These are phyloP conservation scores for Bombyx mandarina DNA, from an alignment of 1,140 invertebrate genomes.

Conservation along the genomic window DNA sequence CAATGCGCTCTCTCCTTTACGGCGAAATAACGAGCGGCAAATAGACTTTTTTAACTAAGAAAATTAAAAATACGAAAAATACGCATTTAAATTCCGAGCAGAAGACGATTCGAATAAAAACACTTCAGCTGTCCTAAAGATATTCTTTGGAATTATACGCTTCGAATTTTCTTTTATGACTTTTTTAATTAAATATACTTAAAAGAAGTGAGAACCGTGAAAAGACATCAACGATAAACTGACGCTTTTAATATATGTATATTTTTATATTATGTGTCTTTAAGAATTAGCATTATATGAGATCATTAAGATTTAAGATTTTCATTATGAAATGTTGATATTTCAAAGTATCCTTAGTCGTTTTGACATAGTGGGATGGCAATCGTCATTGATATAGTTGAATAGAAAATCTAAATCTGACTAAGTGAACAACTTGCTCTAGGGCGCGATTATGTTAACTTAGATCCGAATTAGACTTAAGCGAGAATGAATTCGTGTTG, in stretches of 20 bases:
- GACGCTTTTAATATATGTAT: not conserved
- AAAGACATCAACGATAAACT: not conserved
- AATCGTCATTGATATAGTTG: too few relatives aligned
- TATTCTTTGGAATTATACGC: not conserved
- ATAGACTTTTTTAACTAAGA: constrained; percentile 7
- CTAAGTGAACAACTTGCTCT: too few relatives aligned
- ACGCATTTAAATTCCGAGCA: not conserved
- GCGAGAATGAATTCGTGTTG: too few relatives aligned
- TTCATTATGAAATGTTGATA: too few relatives aligned
- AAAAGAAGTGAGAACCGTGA: too few relatives aligned
- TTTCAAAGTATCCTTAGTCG: too few relatives aligned
- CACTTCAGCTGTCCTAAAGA: not conserved
- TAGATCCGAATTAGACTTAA: too few relatives aligned
- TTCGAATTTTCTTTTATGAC: not conserved
- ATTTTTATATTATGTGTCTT: not conserved
- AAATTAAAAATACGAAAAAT: constrained; percentile 11
- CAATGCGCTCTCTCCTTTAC: constrained; percentile 2
- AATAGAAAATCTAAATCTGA: too few relatives aligned
- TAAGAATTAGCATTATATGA: not conserved
- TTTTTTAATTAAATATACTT: not conserved
- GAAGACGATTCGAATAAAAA: not conserved
- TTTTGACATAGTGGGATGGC: too few relatives aligned
- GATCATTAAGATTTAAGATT: too few relatives aligned
- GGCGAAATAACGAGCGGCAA: constrained; percentile 5
- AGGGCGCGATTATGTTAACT: too few relatives aligned